These are phyloP conservation scores for Tor tambroides DNA, from an alignment of 2,113 vertebrate species.

Conservation along the genomic window DNA sequence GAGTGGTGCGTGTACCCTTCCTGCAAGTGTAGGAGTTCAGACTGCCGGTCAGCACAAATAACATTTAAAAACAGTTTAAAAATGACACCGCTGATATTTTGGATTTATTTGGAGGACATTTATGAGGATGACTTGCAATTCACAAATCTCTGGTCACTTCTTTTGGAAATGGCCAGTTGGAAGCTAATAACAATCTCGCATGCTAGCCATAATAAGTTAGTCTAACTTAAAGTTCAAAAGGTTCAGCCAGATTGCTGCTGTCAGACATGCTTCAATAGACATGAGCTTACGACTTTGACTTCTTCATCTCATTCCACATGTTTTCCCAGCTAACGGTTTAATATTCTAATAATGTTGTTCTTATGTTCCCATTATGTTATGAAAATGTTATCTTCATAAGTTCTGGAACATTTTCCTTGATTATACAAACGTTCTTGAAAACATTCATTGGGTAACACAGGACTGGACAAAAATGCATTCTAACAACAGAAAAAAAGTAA, in stretches of 20 bases:
- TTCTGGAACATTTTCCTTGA: background rate
- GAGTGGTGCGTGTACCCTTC: constrained; percentile 12
- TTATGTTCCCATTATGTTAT: background rate
- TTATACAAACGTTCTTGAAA: background rate
- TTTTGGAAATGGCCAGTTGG: background rate
- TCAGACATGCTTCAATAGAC: background rate
- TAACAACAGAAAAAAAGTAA: background rate
- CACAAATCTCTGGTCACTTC: constrained; percentile 10
- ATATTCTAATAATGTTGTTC: background rate
- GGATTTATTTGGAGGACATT: background rate
- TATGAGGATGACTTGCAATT: background rate
- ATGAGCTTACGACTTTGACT: background rate
- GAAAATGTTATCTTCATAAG: background rate
- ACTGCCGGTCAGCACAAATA: constrained; percentile 11
- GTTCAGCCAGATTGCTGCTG: background rate
- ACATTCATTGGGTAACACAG: background rate
- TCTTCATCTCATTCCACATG: background rate
- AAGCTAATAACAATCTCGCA: background rate
- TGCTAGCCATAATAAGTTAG: background rate
- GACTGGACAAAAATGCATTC: background rate
- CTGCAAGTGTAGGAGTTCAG: constrained; percentile 33
- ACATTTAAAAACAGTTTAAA: constrained; percentile 5
- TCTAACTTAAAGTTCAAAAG: background rate
- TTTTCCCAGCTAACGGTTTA: background rate
- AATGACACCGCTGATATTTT: background rate